Evolutionary conservation across 2,113 vertebrate species (phyloP), one percentile per base, ranked within the genome.

Genomic region (Lepisosteus oculatus): DNA sequence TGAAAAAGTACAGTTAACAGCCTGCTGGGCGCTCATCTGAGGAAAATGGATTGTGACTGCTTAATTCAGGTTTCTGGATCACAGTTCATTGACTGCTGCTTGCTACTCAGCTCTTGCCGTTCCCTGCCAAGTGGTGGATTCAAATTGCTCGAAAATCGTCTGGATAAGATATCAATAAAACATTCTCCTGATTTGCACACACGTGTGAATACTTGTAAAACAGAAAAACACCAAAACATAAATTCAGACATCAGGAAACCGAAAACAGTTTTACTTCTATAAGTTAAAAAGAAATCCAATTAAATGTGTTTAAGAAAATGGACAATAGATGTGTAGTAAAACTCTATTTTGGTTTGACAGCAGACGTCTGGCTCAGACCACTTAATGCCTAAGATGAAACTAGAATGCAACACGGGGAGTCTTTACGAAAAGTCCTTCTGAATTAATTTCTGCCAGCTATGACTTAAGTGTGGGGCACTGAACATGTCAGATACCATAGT

Each of bases 361-460:
- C 67, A 45, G 70, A 43, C 54, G 15, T 57, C 55, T 61, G 72
- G 44, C 56, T 41, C 54, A 13, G 15, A 59, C 7, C 13, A 8
- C 73, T 59, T 69, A 47, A 57, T 4, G 54, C 9, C 61, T 69
- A 43, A 70, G 67, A 73, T 67, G 69, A 81, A 78, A 76, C 63
- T 41, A 51, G 67, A 79, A 67, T 66, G 57, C 45, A 0, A 6
- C 70, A 74, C 61, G 67, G 63, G 77, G 71, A 77, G 61, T 73
- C 75, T 55, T 17, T 81, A 77, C 83, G 76, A 67, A 74, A 85
- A 88, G 81, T 85, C 81, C 81, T 84, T 72, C 76, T 81, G 88
- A 90, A 84, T 91, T 90, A 88, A 90, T 89, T 88, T 87, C 88
- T 90, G 86, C 90, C 85, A 88, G 81, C 88, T 84, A 83, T 85